Percentiles rank a stretch among this genome's conserved stretches.
phyloP scores from a whole-genome alignment of 1,140 invertebrate species.

The Paraescarpia echinospica region DNA sequence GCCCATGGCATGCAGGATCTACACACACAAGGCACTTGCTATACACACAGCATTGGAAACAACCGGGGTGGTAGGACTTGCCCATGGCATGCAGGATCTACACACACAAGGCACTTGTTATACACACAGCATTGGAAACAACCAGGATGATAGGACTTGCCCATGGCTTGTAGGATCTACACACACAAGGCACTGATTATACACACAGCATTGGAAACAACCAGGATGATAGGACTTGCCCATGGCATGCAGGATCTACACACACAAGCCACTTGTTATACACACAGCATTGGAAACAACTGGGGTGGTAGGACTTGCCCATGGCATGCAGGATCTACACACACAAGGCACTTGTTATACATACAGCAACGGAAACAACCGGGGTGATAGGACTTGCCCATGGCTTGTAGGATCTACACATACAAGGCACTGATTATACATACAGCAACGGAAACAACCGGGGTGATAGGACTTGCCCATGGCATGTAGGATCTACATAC shows the following conservation, averaged over 20 bases:
- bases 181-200: constrained; percentile 69
- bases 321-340: constrained; percentile 97
- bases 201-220: constrained; percentile 95
- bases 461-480: constrained; percentile 99
- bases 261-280: constrained; percentile 98
- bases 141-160: constrained; percentile 97
- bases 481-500: too few species aligned
- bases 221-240: constrained; percentile 98
- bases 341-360: constrained; percentile 95
- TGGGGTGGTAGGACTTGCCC: constrained; percentile 98
- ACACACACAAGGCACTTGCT: constrained; percentile 68
- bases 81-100: too few species aligned
- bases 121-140: constrained; percentile 98
- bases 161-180: constrained; percentile 98
- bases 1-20: constrained; percentile 99
- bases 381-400: constrained; percentile 99
- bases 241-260: too few species aligned
- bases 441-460: constrained; percentile 95
- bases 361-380: constrained; percentile 97
- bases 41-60: constrained; percentile 95
- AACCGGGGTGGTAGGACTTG: constrained; percentile 97
- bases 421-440: constrained; percentile 74
- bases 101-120: constrained; percentile 97
- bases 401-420: constrained; percentile 91
- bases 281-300: constrained; percentile 95